Evolutionary conservation across 2,888 invertebrate species (phyloP), one percentile per base, ranked within the genome.

Genomic region (Pristionchus mayeri): DNA sequence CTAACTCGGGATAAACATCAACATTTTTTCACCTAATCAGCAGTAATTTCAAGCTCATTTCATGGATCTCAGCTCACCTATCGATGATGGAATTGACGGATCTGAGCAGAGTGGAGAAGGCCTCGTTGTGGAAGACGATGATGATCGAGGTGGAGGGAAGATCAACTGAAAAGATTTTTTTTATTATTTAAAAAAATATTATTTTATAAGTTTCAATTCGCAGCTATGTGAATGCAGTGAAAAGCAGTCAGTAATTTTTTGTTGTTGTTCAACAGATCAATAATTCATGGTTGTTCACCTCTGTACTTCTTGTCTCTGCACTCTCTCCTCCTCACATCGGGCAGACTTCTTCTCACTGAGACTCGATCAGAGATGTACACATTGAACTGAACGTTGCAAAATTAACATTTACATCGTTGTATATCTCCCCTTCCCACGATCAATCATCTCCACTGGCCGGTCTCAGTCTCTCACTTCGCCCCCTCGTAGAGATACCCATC

Each of bases 51-150:
- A n/a, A n/a, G n/a, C n/a, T n/a, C n/a, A n/a, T n/a, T n/a, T n/a
- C n/a, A n/a, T n/a, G n/a, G n/a, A n/a, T n/a, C n/a, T n/a, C n/a
- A n/a, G 11, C 18, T 40, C 2, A 71, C 71, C 71, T 95, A 94
- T 97, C 97, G 91, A 99, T 98, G 48, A 97, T 97, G 93, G 97
- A 98, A 96, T 97, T 97, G 54, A 98, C 97, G 0, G 98, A 98
- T 84, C 99, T 95, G 91, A 98, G 94, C 18, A 99, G 94, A 0
- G 98, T 98, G 3, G 98, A 98, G 97, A 97, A 98, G 0, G 98
- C 98, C 94, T 99, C 99, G 93, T 99, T 99, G 93, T 99, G 98
- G 93, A 98, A 98, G 0, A 98, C 98, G 88, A 99, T 97, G 82
- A 99, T 96, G 24, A 99, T 95, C 88, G 96, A 96, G 0, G 97